phyloP scores from a whole-genome alignment of 2,888 invertebrate genomes.

The Apamea anceps region DNA sequence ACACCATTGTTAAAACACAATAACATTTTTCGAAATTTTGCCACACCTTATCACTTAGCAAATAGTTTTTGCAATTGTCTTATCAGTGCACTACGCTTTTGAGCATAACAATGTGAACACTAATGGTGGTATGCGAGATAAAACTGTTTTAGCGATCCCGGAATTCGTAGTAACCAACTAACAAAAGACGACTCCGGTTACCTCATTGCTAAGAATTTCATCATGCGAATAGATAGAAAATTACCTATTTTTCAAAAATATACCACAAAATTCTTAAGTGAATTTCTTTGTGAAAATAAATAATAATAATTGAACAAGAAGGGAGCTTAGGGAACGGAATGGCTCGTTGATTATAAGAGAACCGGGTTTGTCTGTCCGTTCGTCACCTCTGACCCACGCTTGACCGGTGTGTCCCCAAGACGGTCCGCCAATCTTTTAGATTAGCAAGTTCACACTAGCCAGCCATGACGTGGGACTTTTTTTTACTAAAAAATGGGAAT shows the following conservation, averaged over 20 bases:
- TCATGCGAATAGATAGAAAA: conserved; percentile 54
- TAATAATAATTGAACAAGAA: conserved; percentile 62
- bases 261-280: conserved; percentile 53
- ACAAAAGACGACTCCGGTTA: conserved; percentile 49
- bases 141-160: conserved; percentile 52
- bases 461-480: conserved; percentile 60
- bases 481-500: conserved; percentile 30
- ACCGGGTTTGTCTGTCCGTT: conserved; percentile 85
- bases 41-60: conserved; percentile 55
- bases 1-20: conserved; percentile 67
- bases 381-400: conserved; percentile 88
- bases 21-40: conserved; percentile 57
- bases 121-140: conserved; percentile 68
- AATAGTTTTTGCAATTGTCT: conserved; percentile 47
- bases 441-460: conserved; percentile 78
- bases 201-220: conserved; percentile 57
- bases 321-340: conserved; percentile 67
- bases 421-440: conserved; percentile 76
- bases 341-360: conserved; percentile 68
- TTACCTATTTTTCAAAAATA: conserved; percentile 50
- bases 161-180: conserved; percentile 56
- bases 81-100: conserved; percentile 45
- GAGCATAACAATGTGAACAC: conserved; percentile 52
- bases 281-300: conserved; percentile 54
- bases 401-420: conserved; percentile 79